These are phyloP conservation scores for Girardinus metallicus DNA, from an alignment of 2,797 vertebrate species.

Conservation along the genomic window DNA sequence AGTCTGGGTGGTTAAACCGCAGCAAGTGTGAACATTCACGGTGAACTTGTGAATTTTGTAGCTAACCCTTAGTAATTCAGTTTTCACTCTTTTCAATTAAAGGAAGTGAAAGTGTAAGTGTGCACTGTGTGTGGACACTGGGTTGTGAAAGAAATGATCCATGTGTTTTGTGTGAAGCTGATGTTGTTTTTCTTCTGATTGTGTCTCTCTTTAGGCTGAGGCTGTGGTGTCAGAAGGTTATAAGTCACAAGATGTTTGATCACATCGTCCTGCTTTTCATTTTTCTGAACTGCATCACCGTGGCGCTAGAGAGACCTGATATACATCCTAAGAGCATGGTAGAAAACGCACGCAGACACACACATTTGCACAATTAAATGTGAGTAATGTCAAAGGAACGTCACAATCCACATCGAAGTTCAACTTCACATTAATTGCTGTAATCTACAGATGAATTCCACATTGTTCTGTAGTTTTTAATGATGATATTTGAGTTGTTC, in stretches of 20 bases:
- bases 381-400: slow-evolving; percentile 3
- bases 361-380: not conserved
- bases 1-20: slow-evolving; percentile 21
- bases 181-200: slow-evolving; percentile 1
- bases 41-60: slow-evolving; percentile 44
- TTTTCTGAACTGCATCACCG: slow-evolving; percentile 98
- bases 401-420: not conserved
- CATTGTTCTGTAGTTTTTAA: not conserved
- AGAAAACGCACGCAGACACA: slow-evolving; percentile 39
- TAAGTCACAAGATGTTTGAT: slow-evolving; percentile 96
- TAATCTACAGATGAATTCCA: not conserved
- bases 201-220: slow-evolving; percentile 82
- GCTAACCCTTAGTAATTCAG: slow-evolving; percentile 5
- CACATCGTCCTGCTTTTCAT: slow-evolving; percentile 96
- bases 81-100: slow-evolving; percentile 54
- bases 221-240: slow-evolving; percentile 89
- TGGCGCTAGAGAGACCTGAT: slow-evolving; percentile 93
- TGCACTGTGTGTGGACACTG: not conserved
- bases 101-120: slow-evolving; percentile 10
- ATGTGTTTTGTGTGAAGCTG: not conserved
- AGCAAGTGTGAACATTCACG: slow-evolving; percentile 48
- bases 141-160: not conserved
- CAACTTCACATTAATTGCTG: not conserved
- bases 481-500: not conserved
- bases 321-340: slow-evolving; percentile 91